These are phyloP conservation scores for Drosophila meridiana DNA, from an alignment of 2,888 invertebrate species.

Conservation along the genomic window DNA sequence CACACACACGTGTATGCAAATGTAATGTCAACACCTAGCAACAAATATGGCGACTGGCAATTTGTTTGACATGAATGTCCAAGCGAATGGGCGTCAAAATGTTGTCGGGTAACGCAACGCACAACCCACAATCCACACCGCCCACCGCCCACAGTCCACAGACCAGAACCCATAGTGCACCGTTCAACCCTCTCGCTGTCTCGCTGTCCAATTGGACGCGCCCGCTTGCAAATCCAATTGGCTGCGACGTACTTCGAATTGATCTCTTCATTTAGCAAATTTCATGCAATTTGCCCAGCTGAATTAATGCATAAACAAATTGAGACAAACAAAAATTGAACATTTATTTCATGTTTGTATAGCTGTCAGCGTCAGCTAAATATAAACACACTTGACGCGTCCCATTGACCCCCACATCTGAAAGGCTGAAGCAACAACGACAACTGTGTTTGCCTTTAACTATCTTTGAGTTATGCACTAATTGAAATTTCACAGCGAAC, in stretches of 20 bases:
- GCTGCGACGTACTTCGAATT: constrained; percentile 54
- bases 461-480: constrained; percentile 63
- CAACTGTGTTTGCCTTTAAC: constrained; percentile 51
- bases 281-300: constrained; percentile 57
- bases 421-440: constrained; percentile 1
- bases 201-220: constrained; percentile 47
- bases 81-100: constrained; percentile 65
- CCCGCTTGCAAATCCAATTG: constrained; percentile 62
- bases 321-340: constrained; percentile 30
- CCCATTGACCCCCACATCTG: constrained; percentile 16
- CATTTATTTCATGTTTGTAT: constrained; percentile 36
- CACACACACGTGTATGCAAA: constrained; percentile 49
- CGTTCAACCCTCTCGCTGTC: constrained; percentile 3
- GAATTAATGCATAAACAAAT: constrained; percentile 41
- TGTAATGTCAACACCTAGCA: constrained; percentile 71
- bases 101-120: constrained; percentile 24
- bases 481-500: constrained; percentile 60
- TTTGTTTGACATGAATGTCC: constrained; percentile 65
- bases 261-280: constrained; percentile 49
- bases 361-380: constrained; percentile 59
- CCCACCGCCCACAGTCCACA: neutral
- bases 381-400: constrained; percentile 49
- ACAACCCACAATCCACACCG: neutral
- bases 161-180: neutral
- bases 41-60: constrained; percentile 66